Base-by-base conservation (phyloP, 2,888 invertebrate genomes). In the Lepeophtheirus nordmannii region DNA sequence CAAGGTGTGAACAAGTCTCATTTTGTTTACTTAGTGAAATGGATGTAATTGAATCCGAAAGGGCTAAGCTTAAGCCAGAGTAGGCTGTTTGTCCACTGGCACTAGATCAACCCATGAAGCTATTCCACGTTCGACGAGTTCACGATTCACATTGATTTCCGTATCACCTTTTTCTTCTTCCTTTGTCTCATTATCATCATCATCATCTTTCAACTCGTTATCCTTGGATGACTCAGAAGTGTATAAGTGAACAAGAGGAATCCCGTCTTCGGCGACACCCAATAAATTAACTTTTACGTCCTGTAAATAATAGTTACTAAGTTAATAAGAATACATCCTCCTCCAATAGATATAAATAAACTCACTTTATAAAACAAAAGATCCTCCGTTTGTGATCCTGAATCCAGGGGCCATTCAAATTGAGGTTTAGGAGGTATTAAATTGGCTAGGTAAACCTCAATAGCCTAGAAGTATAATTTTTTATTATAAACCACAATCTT, bases 371-470 rank as follows among this genome's bases (percentile, higher is more conserved):
- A n/a, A 17, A n/a, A n/a, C n/a, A 61, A n/a, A 17, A 61, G 5
- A 30, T 61, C 61, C 23, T 30, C 61, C 22, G 30, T n/a, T n/a
- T 37, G 38, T 22, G n/a, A 39, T 37, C 40, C 10, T 60, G 30
- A 66, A 23, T 69, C 22, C 17, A 58, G 1, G 59, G 23, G 30
- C 12, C 20, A 58, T 1, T 39, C 39, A 57, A 61, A 74, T 75
- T 76, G 76, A 85, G 89, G 85, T 74, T 82, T 81, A 67, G 82
- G 79, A 67, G 92, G 88, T 76, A 83, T 83, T 71, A 94, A 82
- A 77, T 90, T 85, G n/a, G 90, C 90, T 73, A 98, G 79, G 75
- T 86, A 83, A 74, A 94, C 91, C 80, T 98, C 97, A 62, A 89
- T 86, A 67, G 96, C 91, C 82, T 97, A 96, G 9, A 58, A 58